Evolutionary conservation across 2,888 invertebrate genomes (phyloP), one percentile per base, ranked within the genome.

Genomic region (Scaptomyza polygonia): DNA sequence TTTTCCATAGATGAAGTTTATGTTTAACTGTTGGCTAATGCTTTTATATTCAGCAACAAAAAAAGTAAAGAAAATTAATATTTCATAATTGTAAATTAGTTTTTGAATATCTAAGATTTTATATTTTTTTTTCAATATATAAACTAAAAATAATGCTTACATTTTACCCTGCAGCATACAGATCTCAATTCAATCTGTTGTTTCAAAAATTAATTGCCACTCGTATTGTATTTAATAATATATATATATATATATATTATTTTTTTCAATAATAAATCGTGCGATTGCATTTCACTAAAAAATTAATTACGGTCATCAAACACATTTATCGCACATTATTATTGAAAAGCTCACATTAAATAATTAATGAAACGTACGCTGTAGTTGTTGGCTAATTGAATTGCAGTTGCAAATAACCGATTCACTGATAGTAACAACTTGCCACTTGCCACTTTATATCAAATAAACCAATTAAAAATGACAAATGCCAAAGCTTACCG

Each of bases 401-500:
- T 53, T 57, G 12, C 40, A 54, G 7, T 14, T 40, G 18, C 53
- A 51, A 57, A 65, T 61, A 64, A 32, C 40, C 9, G 16, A n/a
- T 34, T 1, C 30, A 16, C 11, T 51, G 25, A 25, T 3, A 18
- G n/a, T 16, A 34, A 18, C n/a, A 39, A 36, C 5, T 29, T 52
- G 36, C 27, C 40, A 16, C 8, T 32, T 36, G 12, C n/a, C 12
- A 40, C 39, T 27, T 45, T 18, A 5, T 36, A 32, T 29, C 8
- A 39, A 39, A n/a, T 45, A 51, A 36, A 43, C 21, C 6, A 18
- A 57, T 34, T 12, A 34, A 49, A 59, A 59, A 30, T 39, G 39
- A 43, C 62, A 30, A 64, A 67, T 62, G 43, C 62, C 45, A 61
- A 61, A 32, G 42, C 86, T 68, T 65, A 79, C 79, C 79, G 61